A percentile compares a stretch with the other conserved stretches of the same genome.
phyloP scores from a whole-genome alignment of 1,140 invertebrate species.

The Proctacanthus coquilletti region DNA sequence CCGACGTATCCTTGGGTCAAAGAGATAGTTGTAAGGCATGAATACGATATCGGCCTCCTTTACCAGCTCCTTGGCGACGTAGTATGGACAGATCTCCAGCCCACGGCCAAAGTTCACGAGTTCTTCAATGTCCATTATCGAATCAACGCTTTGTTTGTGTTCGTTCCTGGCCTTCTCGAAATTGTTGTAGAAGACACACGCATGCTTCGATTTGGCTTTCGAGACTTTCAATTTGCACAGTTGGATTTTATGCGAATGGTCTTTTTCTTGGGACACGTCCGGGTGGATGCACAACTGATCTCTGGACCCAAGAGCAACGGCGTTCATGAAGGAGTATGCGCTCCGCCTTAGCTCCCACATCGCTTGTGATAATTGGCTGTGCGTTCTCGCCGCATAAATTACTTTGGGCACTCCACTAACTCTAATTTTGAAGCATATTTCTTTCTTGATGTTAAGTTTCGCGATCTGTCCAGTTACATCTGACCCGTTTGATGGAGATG shows the following conservation, averaged over 20 bases:
- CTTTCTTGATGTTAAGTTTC: no score
- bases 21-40: slow-evolving; percentile 93
- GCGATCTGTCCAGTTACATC: no score
- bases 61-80: slow-evolving; percentile 65
- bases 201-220: slow-evolving; percentile 54
- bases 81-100: slow-evolving; percentile 82
- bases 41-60: slow-evolving; percentile 79
- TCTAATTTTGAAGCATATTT: no score
- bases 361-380: slow-evolving; percentile 85
- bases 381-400: slow-evolving; percentile 87
- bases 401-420: slow-evolving; percentile 65
- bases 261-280: slow-evolving; percentile 63
- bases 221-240: slow-evolving; percentile 71
- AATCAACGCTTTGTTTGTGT: slow-evolving; percentile 43
- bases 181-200: slow-evolving; percentile 57
- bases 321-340: slow-evolving; percentile 57
- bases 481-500: no score
- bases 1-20: slow-evolving; percentile 74
- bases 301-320: slow-evolving; percentile 72
- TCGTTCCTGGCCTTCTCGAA: slow-evolving; percentile 55
- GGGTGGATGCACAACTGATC: slow-evolving; percentile 89
- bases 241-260: slow-evolving; percentile 50
- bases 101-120: slow-evolving; percentile 65
- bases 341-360: slow-evolving; percentile 81
- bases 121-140: slow-evolving; percentile 91